A percentile compares a stretch with the other conserved stretches of the same genome.
These are phyloP conservation scores for Apteryx owenii DNA, from an alignment of 2,113 vertebrate genomes.

Conservation along the genomic window DNA sequence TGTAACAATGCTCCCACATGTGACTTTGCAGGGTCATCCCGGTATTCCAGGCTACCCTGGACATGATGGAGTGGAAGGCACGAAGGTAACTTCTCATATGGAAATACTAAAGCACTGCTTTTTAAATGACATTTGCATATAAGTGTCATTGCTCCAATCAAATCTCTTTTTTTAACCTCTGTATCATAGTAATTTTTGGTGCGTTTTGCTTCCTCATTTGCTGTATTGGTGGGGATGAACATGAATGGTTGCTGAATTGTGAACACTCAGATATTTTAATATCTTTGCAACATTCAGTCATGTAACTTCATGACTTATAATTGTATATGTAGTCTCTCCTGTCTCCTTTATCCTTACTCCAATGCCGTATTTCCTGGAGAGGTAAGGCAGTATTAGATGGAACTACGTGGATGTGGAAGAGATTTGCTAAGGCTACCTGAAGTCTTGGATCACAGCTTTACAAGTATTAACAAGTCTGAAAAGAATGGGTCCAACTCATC, in stretches of 20 bases:
- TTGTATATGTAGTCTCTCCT: not conserved
- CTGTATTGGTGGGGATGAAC: not conserved
- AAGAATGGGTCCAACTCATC: fast-evolving
- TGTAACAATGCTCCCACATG: not conserved
- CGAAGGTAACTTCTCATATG: conserved; percentile 80
- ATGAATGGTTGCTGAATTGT: not conserved
- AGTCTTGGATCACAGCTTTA: not conserved
- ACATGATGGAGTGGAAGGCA: conserved; percentile 76
- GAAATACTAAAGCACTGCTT: not conserved
- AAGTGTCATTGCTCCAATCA: not conserved
- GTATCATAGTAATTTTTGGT: not conserved
- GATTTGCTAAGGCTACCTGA: not conserved
- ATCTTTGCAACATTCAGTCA: not conserved
- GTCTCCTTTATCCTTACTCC: not conserved
- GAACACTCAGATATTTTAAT: not conserved
- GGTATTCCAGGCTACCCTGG: conserved; percentile 81
- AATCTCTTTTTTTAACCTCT: not conserved
- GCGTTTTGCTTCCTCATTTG: not conserved
- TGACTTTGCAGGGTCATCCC: conserved; percentile 72
- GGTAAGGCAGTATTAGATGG: not conserved
- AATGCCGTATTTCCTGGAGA: not conserved
- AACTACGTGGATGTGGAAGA: not conserved
- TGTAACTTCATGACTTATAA: not conserved
- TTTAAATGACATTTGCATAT: not conserved
- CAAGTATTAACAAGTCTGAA: not conserved